A percentile compares a stretch with the other conserved stretches of the same genome.
Conservation (phyloP, 2,797 vertebrate genomes). For the Caiman crocodilus region DNA sequence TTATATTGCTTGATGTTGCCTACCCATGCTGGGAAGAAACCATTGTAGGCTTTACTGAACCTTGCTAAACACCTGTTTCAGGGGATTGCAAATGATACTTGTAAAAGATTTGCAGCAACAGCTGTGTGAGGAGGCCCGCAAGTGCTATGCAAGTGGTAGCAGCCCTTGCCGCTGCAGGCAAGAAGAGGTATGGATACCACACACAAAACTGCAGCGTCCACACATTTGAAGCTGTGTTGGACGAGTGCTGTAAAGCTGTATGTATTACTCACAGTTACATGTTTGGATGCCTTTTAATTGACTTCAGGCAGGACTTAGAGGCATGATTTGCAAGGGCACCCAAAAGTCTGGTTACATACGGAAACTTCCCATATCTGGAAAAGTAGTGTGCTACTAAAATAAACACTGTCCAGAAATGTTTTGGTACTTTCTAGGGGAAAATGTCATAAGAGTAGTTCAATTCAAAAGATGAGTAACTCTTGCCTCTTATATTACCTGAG, state of each 20-base stretch:
- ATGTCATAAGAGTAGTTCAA: too few species aligned
- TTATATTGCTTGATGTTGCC: not conserved
- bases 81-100: not conserved
- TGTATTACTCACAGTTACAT: slow-evolving; percentile 28
- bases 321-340: slow-evolving; percentile 43
- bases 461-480: too few species aligned
- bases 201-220: too few species aligned
- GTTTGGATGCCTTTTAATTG: slow-evolving; percentile 39
- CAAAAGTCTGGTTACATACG: not conserved
- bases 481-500: too few species aligned
- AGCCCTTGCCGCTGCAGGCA: too few species aligned
- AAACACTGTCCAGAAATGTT: too few species aligned
- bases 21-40: not conserved
- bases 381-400: too few species aligned
- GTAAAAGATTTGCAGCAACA: not conserved
- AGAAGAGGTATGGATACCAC: too few species aligned
- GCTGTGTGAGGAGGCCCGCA: not conserved
- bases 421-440: too few species aligned
- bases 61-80: not conserved
- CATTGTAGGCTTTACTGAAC: not conserved
- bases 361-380: too few species aligned
- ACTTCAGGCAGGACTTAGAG: slow-evolving; percentile 4
- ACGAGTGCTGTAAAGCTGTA: slow-evolving; percentile 28
- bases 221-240: not conserved
- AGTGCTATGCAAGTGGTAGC: too few species aligned